phyloP scores from a whole-genome alignment of 1,140 invertebrate genomes.

The Drosophila rhopaloa region DNA sequence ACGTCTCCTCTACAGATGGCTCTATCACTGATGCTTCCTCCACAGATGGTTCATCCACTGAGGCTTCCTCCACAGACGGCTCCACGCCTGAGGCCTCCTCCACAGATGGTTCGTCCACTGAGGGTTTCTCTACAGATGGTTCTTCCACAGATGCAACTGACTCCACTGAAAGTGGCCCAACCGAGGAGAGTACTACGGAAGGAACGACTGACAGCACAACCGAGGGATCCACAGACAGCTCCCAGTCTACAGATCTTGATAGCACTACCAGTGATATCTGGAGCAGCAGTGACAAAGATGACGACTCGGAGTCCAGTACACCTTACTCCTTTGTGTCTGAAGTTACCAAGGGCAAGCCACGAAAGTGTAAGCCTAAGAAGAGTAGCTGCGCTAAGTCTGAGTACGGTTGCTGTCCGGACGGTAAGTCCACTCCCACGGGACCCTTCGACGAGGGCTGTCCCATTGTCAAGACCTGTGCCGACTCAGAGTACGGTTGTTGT shows the following conservation, averaged over 20 bases:
- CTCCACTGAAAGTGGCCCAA: slow-evolving; percentile 45
- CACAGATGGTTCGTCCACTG: not conserved
- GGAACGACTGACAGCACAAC: slow-evolving; percentile 47
- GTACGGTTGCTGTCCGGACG: slow-evolving; percentile 96
- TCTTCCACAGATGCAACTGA: slow-evolving; percentile 38
- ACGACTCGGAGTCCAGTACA: slow-evolving; percentile 75
- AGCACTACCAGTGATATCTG: slow-evolving; percentile 83
- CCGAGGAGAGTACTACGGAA: slow-evolving; percentile 39
- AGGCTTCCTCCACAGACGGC: slow-evolving; percentile 25
- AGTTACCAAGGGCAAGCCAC: slow-evolving; percentile 84
- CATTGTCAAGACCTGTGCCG: slow-evolving; percentile 90
- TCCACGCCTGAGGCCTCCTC: slow-evolving; percentile 11
- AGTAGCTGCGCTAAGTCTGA: slow-evolving; percentile 89
- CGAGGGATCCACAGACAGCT: slow-evolving; percentile 51
- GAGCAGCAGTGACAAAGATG: slow-evolving; percentile 70
- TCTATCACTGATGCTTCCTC: slow-evolving; percentile 10
- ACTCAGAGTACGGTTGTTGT: slow-evolving; percentile 95
- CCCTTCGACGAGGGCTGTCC: slow-evolving; percentile 93
- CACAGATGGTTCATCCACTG: slow-evolving; percentile 18
- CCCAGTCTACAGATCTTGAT: slow-evolving; percentile 59
- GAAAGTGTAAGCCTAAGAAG: slow-evolving; percentile 87
- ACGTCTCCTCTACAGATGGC: slow-evolving; percentile 22
- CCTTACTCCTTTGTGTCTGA: slow-evolving; percentile 85
- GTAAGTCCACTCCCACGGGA: slow-evolving; percentile 91
- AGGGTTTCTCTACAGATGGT: slow-evolving; percentile 27